Conservation (phyloP, 1,140 invertebrate species). For the Drosophila ohnishii region DNA sequence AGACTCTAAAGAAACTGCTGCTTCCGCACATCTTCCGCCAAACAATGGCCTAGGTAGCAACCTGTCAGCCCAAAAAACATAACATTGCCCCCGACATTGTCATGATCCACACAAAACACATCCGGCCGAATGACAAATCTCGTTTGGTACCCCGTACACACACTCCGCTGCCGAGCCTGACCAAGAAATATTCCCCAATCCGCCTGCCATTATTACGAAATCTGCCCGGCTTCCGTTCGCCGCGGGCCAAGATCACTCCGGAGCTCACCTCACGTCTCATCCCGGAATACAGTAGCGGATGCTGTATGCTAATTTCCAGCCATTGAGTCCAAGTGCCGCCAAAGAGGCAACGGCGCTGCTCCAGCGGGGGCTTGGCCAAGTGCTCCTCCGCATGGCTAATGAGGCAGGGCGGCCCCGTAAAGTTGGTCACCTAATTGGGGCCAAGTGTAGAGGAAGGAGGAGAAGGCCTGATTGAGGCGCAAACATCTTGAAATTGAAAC, state of each 20-base stretch:
- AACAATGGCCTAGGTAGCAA: conserved; percentile 67
- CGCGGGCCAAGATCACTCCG: conserved; percentile 20
- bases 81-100: conserved; percentile 57
- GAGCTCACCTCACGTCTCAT: conserved; percentile 54
- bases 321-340: conserved; percentile 64
- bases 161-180: conserved; percentile 5
- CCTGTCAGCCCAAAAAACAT: conserved; percentile 58
- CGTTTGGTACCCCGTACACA: conserved; percentile 20
- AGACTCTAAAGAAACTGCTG: conserved; percentile 53
- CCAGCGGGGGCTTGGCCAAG: conserved; percentile 64
- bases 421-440: conserved; percentile 74
- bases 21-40: conserved; percentile 60
- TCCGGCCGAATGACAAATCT: conserved; percentile 77
- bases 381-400: conserved; percentile 76
- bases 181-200: conserved; percentile 68
- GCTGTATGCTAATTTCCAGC: conserved; percentile 74
- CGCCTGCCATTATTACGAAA: conserved; percentile 68
- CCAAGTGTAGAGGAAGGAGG: conserved; percentile 50
- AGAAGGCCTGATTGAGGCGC: conserved; percentile 34
- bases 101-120: conserved; percentile 74
- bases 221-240: conserved; percentile 59
- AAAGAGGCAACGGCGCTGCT: conserved; percentile 61
- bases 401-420: conserved; percentile 59
- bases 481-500: conserved; percentile 59
- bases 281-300: conserved; percentile 76